Evolutionary conservation across 2,888 invertebrate genomes (phyloP), one percentile per base, ranked within the genome.

Genomic region (Mylabris sibirica): DNA sequence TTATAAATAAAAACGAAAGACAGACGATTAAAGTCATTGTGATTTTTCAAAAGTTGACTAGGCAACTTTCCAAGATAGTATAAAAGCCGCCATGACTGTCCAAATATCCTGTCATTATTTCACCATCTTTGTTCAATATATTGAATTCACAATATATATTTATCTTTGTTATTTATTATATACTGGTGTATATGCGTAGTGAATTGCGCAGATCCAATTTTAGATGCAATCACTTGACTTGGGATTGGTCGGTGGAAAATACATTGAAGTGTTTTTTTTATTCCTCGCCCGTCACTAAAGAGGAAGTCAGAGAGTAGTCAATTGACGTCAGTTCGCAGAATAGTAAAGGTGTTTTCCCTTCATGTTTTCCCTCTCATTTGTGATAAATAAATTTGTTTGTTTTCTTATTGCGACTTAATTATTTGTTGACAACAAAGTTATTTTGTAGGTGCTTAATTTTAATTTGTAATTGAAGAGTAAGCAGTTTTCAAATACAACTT

Each of bases 61-160:
- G 66, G 69, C 69, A 69, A 69, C 69, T 69, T 69, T 69, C 66
- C 69, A 69, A 64, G 49, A 26, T 60, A 61, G 20, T 12, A 53
- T 34, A 61, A 11, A 24, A 24, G 49, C 66, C 57, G 69, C 69
- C 69, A 69, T 69, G 53, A 61, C 38, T 63, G 53, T 49, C 49
- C 63, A 63, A 38, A 26, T 59, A 44, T 49, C 3, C 53, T 35
- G 57, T 44, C 53, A 64, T 64, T 53, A 11, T 26, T 24, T 49
- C 5, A 41, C 49, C 22, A 35, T 69, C 66, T 64, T 57, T 66
- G 4, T 69, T 26, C 53, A 60, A 57, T 61, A 60, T 49, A 24
- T 24, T 41, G 17, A 17, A 38, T 53, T 53, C 9, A 17, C 17
- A 11, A 9, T 14, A 53, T 69, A 66, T 24, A 49, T 66, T 44